Conservation (phyloP, 53 echinoderm and acorn worm genomes). For the Crossaster papposus region DNA sequence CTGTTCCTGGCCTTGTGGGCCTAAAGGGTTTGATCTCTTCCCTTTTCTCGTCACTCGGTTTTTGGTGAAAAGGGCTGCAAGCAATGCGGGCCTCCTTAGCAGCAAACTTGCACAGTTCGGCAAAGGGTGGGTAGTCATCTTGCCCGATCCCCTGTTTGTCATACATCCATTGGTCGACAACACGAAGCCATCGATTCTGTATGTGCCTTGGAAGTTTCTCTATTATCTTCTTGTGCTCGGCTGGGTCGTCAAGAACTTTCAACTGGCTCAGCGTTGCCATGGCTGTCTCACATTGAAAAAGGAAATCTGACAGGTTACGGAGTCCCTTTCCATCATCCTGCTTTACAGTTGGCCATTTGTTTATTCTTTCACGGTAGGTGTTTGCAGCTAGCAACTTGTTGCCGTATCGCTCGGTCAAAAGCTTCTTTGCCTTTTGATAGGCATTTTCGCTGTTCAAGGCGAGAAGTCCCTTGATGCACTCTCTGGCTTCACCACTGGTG, state of each 20-base stretch:
- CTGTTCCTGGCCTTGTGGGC: conserved; percentile 15
- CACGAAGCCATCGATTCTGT: conserved; percentile 1
- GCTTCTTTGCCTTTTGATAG: conserved; percentile 47
- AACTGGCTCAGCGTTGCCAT: conserved; percentile 38
- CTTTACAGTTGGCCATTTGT: no score
- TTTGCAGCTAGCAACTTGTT: conserved; percentile 54
- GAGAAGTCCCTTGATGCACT: conserved; percentile 65
- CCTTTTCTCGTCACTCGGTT: not conserved
- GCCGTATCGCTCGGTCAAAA: conserved; percentile 44
- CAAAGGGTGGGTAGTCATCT: conserved; percentile 36
- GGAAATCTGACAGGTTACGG: conserved; percentile 59
- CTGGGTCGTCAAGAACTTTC: conserved; percentile 46
- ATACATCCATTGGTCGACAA: conserved; percentile 3
- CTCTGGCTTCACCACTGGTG: conserved; percentile 60
- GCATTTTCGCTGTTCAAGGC: conserved; percentile 31
- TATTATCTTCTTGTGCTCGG: conserved; percentile 43
- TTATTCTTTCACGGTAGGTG: conserved; percentile 45
- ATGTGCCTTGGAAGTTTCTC: conserved; percentile 57
- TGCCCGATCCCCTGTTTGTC: conserved; percentile 15
- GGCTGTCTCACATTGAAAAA: conserved; percentile 55
- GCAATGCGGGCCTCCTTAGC: conserved; percentile 49
- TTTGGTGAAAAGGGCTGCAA: conserved; percentile 24
- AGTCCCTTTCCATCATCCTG: no score
- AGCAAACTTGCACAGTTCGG: conserved; percentile 33
- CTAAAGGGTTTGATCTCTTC: not conserved